Evolutionary conservation across 2,797 vertebrate genomes (phyloP).

Genomic region (Macroramphosus scolopax): DNA sequence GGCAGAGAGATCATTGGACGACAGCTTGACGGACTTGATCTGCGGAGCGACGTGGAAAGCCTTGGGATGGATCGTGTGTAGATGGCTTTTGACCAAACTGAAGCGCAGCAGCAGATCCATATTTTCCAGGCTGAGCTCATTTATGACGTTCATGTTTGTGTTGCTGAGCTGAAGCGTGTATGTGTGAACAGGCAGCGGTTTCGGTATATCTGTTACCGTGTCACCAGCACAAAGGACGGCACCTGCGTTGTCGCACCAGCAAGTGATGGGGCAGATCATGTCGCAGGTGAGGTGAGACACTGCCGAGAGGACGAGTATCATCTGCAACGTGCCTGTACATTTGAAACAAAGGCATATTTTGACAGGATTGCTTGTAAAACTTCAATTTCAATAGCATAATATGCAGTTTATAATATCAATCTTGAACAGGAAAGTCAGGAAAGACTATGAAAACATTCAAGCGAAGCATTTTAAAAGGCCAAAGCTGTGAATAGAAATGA

Average conservation of each 20-base stretch:
- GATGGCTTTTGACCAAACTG: slow-evolving; percentile 71
- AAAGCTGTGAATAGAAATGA: too few species aligned
- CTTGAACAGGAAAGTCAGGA: too few species aligned
- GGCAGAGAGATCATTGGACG: slow-evolving; percentile 72
- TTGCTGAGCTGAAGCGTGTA: slow-evolving; percentile 61
- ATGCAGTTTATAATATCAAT: too few species aligned
- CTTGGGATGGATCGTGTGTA: slow-evolving; percentile 75
- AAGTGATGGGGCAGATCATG: slow-evolving; percentile 53
- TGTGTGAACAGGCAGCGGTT: slow-evolving; percentile 42
- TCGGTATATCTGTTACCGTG: slow-evolving; percentile 58
- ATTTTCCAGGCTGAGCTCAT: slow-evolving; percentile 70
- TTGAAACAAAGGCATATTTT: slow-evolving; percentile 9
- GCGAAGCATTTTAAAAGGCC: not conserved
- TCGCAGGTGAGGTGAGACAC: slow-evolving; percentile 24
- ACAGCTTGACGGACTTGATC: slow-evolving; percentile 79
- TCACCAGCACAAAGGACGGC: slow-evolving; percentile 44
- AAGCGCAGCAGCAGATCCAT: slow-evolving; percentile 75
- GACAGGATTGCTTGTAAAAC: too few species aligned
- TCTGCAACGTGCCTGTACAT: slow-evolving; percentile 51
- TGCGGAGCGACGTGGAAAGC: slow-evolving; percentile 77
- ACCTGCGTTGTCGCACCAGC: slow-evolving; percentile 11
- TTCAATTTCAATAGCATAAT: too few species aligned
- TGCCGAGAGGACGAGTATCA: slow-evolving; percentile 38
- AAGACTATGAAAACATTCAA: too few species aligned
- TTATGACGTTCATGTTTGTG: slow-evolving; percentile 64